Evolutionary conservation across 2,113 vertebrate genomes (phyloP), one percentile per base, ranked within the genome.

Genomic region (Aepyceros melampus): DNA sequence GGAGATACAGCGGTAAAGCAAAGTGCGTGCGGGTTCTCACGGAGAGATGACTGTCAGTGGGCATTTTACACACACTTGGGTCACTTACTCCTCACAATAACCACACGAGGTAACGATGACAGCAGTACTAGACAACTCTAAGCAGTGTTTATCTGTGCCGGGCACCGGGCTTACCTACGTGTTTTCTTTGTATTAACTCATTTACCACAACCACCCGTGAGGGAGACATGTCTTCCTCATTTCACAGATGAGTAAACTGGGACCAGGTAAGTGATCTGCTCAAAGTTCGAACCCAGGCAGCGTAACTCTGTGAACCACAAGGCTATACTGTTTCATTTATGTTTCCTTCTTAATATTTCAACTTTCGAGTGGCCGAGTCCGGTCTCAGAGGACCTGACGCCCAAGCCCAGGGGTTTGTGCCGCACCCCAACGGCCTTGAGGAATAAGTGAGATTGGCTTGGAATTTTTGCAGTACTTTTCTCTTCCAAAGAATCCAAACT

Each of bases 381-480:
- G 55, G 12, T 53, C 78, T 86, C 87, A 89, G 43, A 82, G 64
- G 14, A 9, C 49, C 43, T 29, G 53, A 88, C 36, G 71, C 49
- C 87, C 45, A 67, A 67, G 36, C 43, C 78, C 53, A 17, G 47
- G 58, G 27, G 27, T 82, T 92, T 76, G 83, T 29, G 13, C 53
- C 31, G 47, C 55, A n/a, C 29, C 90, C 86, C 56, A 5, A 31
- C 14, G 43, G 56, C 86, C 79, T 82, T 78, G 40, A 27, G 51
- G 81, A 92, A 87, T 79, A 87, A 83, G 49, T 49, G 60, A 84
- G 87, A 87, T 94, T 15, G 81, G 82, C 79, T 55, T 74, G 55
- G 96, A 97, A 94, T 97, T 94, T 91, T 60, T 64, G 89, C 71
- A 89, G 95, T 49, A 91, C 36, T 95, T 94, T 93, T 56, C 95